Evolutionary conservation across 2,888 invertebrate species (phyloP), one percentile per base, ranked within the genome.

Genomic region (Phlogophora meticulosa): DNA sequence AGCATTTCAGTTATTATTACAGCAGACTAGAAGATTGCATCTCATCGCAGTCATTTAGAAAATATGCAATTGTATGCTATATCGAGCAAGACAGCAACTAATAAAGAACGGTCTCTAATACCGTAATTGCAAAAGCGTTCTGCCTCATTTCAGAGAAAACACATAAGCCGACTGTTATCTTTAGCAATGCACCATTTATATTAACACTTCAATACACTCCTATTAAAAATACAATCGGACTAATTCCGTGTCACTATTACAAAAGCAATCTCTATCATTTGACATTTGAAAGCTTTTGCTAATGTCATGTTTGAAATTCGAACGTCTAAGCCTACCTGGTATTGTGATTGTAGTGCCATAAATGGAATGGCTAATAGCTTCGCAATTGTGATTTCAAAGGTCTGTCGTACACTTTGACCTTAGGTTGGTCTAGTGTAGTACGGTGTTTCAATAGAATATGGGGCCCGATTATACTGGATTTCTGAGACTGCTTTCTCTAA

Each of bases 221-320:
- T 42, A 57, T 68, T 67, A 74, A 63, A 72, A 60, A 59, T 55
- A 65, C 62, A 74, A 75, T 68, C 32, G 60, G 32, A 61, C 32
- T 56, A 45, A 78, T 55, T 71, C 46, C 48, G 10, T 62, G 40
- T 62, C 42, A 45, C 22, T 42, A 43, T 17, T 7, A 24, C 40
- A 46, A 52, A 15, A 24, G 46, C 15, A 45, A 62, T 80, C 15
- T 73, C 66, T 57, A 61, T 76, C 36, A 42, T 74, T 60, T 78
- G 69, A 70, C 79, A 78, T 65, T 81, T 72, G 46, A 69, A 75
- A 71, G 71, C 52, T 63, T 65, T 65, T 62, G 57, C 48, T 61
- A 81, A 78, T 79, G 78, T 71, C 75, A 80, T 40, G 15, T 49
- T 48, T 38, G 43, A 53, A 53, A 40, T 52, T 52, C 28, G n/a